These are phyloP conservation scores for Drosophila pseudoobscura DNA, from an alignment of 1,140 invertebrate genomes.

Conservation along the genomic window DNA sequence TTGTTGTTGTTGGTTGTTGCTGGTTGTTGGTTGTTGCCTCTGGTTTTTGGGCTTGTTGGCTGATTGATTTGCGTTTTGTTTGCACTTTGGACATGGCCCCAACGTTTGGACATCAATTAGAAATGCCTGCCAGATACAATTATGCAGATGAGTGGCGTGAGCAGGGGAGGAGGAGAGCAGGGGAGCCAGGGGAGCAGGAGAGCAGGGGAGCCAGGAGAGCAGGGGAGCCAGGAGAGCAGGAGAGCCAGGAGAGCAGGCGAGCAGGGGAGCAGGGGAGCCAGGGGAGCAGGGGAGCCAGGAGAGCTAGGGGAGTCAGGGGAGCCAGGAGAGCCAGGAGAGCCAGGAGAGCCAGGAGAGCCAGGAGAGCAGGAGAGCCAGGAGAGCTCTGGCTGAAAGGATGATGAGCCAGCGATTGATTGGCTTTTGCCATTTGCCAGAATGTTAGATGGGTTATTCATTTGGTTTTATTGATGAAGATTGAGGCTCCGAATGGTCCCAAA, in stretches of 20 bases:
- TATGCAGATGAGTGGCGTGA: constrained; percentile 60
- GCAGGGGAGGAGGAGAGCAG: background rate
- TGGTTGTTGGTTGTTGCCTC: constrained; percentile 29
- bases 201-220: too few species aligned
- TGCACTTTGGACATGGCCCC: constrained; percentile 64
- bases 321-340: too few species aligned
- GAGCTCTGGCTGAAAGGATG: background rate
- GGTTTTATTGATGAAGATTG: constrained; percentile 27
- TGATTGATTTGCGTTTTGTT: constrained; percentile 79
- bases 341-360: too few species aligned
- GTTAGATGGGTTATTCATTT: constrained; percentile 42
- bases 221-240: too few species aligned
- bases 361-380: too few species aligned
- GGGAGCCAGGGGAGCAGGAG: too few species aligned
- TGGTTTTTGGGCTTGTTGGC: constrained; percentile 66
- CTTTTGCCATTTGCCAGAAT: constrained; percentile 42
- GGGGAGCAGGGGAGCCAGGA: background rate
- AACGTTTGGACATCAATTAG: constrained; percentile 73
- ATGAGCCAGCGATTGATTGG: constrained; percentile 24
- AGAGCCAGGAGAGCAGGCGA: too few species aligned
- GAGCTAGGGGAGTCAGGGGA: too few species aligned
- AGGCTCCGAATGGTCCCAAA: background rate
- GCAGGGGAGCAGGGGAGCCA: too few species aligned
- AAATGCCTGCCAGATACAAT: constrained; percentile 74
- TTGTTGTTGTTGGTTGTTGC: constrained; percentile 35